Base-by-base conservation (phyloP, 1,140 invertebrate species). In the Ptiloglossa arizonensis region DNA sequence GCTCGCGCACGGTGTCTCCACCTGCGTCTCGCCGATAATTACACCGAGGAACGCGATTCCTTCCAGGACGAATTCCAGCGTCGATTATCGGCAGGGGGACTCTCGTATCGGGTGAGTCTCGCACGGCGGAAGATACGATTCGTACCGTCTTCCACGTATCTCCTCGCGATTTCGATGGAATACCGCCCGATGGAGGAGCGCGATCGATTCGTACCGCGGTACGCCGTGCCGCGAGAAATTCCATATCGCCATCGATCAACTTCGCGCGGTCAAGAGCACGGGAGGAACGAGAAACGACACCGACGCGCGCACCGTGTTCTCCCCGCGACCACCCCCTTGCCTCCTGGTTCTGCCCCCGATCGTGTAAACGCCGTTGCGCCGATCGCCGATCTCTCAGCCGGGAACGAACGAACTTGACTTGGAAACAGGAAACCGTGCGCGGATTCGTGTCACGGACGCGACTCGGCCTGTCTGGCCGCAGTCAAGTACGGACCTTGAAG, bases 341-440 rank as follows among this genome's bases (percentile, higher is more conserved):
- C 9, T 27, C 38, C 0, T 27, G 5, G 41, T 11, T 29, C 46
- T 13, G 4, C 22, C 15, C 41, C 17, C 73, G 57, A n/a, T n/a
- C n/a, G n/a, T n/a, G n/a, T n/a, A n/a, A n/a, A n/a, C n/a, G n/a
- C n/a, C 29, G 27, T 9, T 22, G 13, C 59, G 38, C 52, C 71
- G 68, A 83, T 69, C 63, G 52, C 17, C 15, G 27, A 48, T 79
- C 59, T 62, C n/a, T n/a, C n/a, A 17, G 41, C 13, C 57, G 44
- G 59, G 59, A 74, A 78, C 52, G 62, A 60, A 46, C 78, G 66
- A 75, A 85, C 69, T 85, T 85, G 82, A 81, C 69, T 78, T 59
- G 41, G 68, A 66, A 84, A 83, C 70, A 78, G 74, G 66, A 84
- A 84, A 84, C 60, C 63, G 19, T 67, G 24, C 32, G 19, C 27